phyloP scores from a whole-genome alignment of 2,888 invertebrate genomes.

The Latrodectus elegans region DNA sequence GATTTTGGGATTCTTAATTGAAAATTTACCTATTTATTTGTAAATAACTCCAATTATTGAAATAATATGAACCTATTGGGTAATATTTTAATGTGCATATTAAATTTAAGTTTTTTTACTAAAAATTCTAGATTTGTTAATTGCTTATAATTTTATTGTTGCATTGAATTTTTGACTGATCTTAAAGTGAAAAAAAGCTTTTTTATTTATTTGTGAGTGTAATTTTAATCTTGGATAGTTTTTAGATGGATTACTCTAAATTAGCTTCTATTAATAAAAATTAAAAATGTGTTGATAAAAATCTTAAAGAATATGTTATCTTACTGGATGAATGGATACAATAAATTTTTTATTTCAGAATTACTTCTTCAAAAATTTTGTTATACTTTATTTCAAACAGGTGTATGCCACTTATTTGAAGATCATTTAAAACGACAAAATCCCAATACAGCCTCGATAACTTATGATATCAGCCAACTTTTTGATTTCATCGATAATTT shows the following conservation, averaged over 20 bases:
- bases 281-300: too few relatives aligned
- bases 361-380: background rate
- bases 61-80: too few relatives aligned
- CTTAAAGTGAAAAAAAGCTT: too few relatives aligned
- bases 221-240: too few relatives aligned
- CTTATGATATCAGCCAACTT: conserved; percentile 97
- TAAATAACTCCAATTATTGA: too few relatives aligned
- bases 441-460: conserved; percentile 96
- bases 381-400: conserved; percentile 24
- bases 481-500: conserved; percentile 98
- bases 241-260: too few relatives aligned
- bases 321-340: background rate
- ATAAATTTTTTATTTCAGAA: background rate
- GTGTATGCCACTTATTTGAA: conserved; percentile 96
- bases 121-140: background rate
- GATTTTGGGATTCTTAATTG: too few relatives aligned
- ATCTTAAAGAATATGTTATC: background rate
- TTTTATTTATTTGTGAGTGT: too few relatives aligned
- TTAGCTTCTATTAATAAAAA: too few relatives aligned
- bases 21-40: too few relatives aligned
- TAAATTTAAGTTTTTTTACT: background rate
- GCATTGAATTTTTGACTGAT: too few relatives aligned
- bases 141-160: too few relatives aligned
- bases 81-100: background rate
- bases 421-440: conserved; percentile 96